A percentile compares a stretch with the other conserved stretches of the same genome.
phyloP scores from a whole-genome alignment of 2,888 invertebrate genomes.

The Drosophila austrosaltans region DNA sequence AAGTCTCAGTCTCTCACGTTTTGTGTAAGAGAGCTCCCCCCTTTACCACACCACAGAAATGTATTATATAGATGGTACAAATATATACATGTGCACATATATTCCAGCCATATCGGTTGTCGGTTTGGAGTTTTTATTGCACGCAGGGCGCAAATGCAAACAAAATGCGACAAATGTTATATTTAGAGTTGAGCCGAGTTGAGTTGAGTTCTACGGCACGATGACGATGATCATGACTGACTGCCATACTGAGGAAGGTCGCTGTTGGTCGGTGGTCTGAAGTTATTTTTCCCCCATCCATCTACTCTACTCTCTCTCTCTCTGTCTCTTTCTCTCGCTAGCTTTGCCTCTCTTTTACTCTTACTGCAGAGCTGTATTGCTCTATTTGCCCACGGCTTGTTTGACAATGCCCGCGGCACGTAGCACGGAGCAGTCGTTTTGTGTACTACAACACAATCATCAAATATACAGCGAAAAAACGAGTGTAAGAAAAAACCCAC shows the following conservation, averaged over 20 bases:
- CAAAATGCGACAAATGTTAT: constrained; percentile 63
- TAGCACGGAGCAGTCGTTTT: constrained; percentile 71
- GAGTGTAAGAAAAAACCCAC: constrained; percentile 24
- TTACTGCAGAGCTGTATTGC: constrained; percentile 12
- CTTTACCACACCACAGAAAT: too few species aligned
- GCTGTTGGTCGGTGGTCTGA: constrained; percentile 51
- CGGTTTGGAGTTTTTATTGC: constrained; percentile 65
- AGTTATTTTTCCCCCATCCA: constrained; percentile 21
- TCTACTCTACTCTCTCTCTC: neutral
- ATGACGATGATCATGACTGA: constrained; percentile 14
- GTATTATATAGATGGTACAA: too few species aligned
- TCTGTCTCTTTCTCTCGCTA: constrained; percentile 20
- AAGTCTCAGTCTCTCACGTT: constrained; percentile 16
- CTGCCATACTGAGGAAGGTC: constrained; percentile 18
- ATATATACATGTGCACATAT: constrained; percentile 29
- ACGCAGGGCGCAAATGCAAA: constrained; percentile 72
- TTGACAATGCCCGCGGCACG: constrained; percentile 73
- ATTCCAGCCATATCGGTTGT: constrained; percentile 57
- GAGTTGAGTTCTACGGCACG: neutral
- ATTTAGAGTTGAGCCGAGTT: constrained; percentile 47
- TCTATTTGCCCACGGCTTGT: constrained; percentile 67
- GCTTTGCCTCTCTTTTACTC: constrained; percentile 17
- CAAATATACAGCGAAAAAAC: constrained; percentile 52
- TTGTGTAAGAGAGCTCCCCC: neutral
- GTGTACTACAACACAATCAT: constrained; percentile 70